phyloP scores from a whole-genome alignment of 1,140 invertebrate genomes.

The Drosophila kikkawai region DNA sequence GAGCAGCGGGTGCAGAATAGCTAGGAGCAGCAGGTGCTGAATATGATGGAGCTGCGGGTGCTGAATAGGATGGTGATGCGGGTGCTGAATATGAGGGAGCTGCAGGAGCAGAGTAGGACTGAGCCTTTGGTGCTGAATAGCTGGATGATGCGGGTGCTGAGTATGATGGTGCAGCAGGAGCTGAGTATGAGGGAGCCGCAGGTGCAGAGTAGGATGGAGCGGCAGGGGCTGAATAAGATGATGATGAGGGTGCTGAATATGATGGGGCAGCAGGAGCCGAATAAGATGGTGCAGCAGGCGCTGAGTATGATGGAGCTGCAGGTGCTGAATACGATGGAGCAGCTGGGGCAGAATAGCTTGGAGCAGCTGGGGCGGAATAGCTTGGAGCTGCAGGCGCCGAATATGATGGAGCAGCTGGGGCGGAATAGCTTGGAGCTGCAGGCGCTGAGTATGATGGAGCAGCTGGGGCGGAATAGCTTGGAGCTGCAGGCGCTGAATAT shows the following conservation, averaged over 20 bases:
- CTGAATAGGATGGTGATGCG: slow-evolving; percentile 32
- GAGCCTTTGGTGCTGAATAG: slow-evolving; percentile 35
- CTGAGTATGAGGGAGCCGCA: slow-evolving; percentile 12
- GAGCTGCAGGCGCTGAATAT: slow-evolving; percentile 26
- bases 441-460: slow-evolving; percentile 24
- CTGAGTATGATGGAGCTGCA: slow-evolving; percentile 25
- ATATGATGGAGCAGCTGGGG: background rate
- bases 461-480: slow-evolving; percentile 26
- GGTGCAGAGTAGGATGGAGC: slow-evolving; percentile 27
- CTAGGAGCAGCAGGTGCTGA: slow-evolving; percentile 24
- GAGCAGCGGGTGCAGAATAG: slow-evolving; percentile 35
- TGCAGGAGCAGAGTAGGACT: slow-evolving; percentile 8
- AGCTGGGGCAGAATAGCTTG: slow-evolving; percentile 19
- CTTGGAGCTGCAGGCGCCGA: slow-evolving; percentile 3
- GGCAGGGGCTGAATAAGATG: background rate
- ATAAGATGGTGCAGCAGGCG: slow-evolving; percentile 19
- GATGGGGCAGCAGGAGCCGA: slow-evolving; percentile 13
- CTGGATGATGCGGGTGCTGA: slow-evolving; percentile 37
- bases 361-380: slow-evolving; percentile 26
- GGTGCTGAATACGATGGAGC: slow-evolving; percentile 30
- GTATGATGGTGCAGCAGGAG: slow-evolving; percentile 19
- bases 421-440: background rate
- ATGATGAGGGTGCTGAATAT: slow-evolving; percentile 25
- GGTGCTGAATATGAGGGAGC: slow-evolving; percentile 42
- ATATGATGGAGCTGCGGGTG: slow-evolving; percentile 16